Percentiles rank a stretch among this genome's conserved stretches.
These are phyloP conservation scores for Hydropotes inermis DNA, from an alignment of 2,113 vertebrate species.

Conservation along the genomic window DNA sequence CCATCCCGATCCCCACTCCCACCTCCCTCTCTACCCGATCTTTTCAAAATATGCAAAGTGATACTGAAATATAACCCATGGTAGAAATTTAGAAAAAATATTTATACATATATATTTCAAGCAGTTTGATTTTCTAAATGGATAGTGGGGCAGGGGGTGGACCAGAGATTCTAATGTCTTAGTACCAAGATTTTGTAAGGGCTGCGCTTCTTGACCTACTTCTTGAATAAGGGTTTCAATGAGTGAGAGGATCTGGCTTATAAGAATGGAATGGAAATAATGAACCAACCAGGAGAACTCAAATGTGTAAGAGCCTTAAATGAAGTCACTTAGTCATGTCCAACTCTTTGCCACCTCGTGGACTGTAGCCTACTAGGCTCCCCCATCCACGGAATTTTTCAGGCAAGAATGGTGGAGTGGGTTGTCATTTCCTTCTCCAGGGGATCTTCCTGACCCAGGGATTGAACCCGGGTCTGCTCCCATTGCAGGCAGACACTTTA, in stretches of 20 bases:
- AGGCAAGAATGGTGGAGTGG: background rate
- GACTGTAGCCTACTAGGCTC: background rate
- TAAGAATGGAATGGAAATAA: background rate
- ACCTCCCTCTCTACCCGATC: too few relatives aligned
- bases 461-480: background rate
- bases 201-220: background rate
- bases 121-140: background rate
- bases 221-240: background rate
- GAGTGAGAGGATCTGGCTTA: background rate
- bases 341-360: fast-evolving
- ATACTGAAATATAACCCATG: background rate
- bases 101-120: background rate
- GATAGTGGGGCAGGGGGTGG: background rate
- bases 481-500: background rate
- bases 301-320: background rate
- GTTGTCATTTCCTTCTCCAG: background rate
- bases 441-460: background rate
- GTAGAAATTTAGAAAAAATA: background rate
- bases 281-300: background rate
- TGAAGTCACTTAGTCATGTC: background rate
- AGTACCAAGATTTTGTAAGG: background rate
- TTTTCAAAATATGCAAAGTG: background rate
- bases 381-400: fast-evolving
- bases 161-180: background rate
- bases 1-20: too few relatives aligned